Base-by-base conservation (phyloP, 2,113 vertebrate genomes). In the Neotragus moschatus region DNA sequence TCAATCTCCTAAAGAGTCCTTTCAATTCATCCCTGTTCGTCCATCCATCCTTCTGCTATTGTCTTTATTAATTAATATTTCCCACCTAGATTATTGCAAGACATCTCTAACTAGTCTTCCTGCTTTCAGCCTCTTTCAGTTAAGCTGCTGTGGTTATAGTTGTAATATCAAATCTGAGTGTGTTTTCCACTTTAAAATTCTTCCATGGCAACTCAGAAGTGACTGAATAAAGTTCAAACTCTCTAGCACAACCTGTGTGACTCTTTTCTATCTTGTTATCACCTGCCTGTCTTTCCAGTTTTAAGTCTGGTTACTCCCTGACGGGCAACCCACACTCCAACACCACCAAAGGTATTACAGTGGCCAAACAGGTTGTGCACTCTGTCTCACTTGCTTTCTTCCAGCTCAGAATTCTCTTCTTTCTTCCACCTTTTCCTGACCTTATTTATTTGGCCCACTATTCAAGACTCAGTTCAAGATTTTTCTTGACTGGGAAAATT, bases 221-320 rank as follows among this genome's bases (percentile, higher is more conserved):
- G 36, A 88, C 86, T 60, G 60, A 82, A 88, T 94, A 61, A 94
- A 91, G 70, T 86, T 82, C 86, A 95, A 63, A 88, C 80, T 96
- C 66, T 94, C 47, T 53, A 88, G 79, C 43, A 82, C 8, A 56
- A 66, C 43, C 49, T 84, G 7, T 88, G 33, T 47, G 56, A 91
- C 89, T 94, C 79, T 60, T 58, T 60, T 75, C 90, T 90, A 96
- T 96, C 82, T 97, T 73, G 10, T 93, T 93, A 95, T 92, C 84
- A 81, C 53, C 58, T 90, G 75, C 87, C 33, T 66, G 88, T 94
- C 90, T 96, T 96, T 96, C 92, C 95, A 97, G 97, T 92, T 96
- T 97, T 96, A 84, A 28, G 43, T 82, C 70, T 89, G 82, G 66
- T 91, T 96, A 60, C 79, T 97, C 77, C 86, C 55, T 97, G n/a